Evolutionary conservation across 2,797 vertebrate genomes (phyloP).

Genomic region (Phrynocephalus vlangalii): DNA sequence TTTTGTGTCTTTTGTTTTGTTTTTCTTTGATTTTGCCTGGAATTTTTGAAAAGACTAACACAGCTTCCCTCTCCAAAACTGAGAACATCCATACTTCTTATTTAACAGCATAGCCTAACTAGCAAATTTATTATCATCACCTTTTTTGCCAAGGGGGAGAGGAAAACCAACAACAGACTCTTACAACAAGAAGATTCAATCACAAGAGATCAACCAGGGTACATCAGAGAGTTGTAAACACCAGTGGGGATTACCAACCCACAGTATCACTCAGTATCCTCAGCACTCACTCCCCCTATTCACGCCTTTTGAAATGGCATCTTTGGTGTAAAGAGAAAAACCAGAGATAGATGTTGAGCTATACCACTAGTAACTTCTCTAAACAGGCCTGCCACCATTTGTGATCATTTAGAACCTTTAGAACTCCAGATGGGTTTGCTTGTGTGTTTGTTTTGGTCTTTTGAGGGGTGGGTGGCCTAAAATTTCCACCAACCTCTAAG

Average conservation of each 20-base stretch:
- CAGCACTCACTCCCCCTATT: neutral
- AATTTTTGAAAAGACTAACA: too few species aligned
- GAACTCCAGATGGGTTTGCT: too few species aligned
- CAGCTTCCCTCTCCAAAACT: too few species aligned
- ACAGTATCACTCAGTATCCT: neutral
- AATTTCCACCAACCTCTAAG: too few species aligned
- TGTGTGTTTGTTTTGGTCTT: too few species aligned
- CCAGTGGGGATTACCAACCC: neutral
- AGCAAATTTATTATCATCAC: constrained; percentile 21
- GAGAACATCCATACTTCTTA: constrained; percentile 4
- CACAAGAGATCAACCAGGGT: constrained; percentile 23
- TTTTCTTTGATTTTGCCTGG: too few species aligned
- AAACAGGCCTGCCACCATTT: neutral
- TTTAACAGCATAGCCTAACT: constrained; percentile 17
- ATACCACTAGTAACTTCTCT: neutral
- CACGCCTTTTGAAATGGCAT: neutral
- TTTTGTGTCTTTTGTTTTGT: too few species aligned
- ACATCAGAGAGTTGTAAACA: constrained; percentile 46
- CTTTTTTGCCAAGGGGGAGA: neutral
- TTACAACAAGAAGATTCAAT: constrained; percentile 31
- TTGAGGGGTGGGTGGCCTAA: too few species aligned
- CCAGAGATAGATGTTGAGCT: neutral
- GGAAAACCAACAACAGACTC: neutral
- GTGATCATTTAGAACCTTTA: neutral
- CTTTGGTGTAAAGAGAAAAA: neutral